Conservation (phyloP, 2,888 invertebrate species). For the Peribatodes rhomboidaria region DNA sequence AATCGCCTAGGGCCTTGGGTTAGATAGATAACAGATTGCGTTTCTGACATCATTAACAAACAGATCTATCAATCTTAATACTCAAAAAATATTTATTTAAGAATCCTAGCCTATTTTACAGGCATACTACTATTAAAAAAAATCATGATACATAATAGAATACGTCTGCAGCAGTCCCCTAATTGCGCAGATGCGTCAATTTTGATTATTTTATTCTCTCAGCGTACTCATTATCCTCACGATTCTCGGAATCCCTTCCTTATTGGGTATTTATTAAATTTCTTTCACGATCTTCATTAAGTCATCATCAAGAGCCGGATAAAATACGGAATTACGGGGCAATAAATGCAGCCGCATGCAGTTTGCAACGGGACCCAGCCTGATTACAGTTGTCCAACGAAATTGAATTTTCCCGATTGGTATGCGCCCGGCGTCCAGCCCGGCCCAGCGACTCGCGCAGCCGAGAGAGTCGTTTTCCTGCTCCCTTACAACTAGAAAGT, state of each 20-base stretch:
- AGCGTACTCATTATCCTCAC: constrained; percentile 1
- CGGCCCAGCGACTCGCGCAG: constrained; percentile 41
- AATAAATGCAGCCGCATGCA: constrained; percentile 22
- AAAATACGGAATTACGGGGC: constrained; percentile 17
- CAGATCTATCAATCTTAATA: neutral
- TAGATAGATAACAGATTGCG: neutral
- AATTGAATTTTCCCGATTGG: constrained; percentile 65
- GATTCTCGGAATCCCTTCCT: constrained; percentile 18
- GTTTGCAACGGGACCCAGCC: constrained; percentile 47
- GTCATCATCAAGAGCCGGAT: constrained; percentile 1
- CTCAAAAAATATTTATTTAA: neutral
- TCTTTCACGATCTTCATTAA: constrained; percentile 17
- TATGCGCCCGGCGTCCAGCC: constrained; percentile 64
- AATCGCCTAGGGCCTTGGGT: neutral
- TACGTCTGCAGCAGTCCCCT: neutral
- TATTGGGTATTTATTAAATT: constrained; percentile 11
- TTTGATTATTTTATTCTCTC: constrained; percentile 1
- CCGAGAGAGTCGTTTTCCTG: constrained; percentile 78
- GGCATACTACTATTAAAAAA: too few relatives aligned
- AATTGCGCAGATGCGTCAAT: constrained; percentile 1
- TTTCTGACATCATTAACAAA: neutral
- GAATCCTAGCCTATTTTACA: too few relatives aligned
- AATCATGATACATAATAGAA: neutral
- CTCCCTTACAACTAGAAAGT: constrained; percentile 65
- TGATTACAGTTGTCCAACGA: constrained; percentile 43